Conservation (phyloP, 2,888 invertebrate species). For the Catocala fraxini region DNA sequence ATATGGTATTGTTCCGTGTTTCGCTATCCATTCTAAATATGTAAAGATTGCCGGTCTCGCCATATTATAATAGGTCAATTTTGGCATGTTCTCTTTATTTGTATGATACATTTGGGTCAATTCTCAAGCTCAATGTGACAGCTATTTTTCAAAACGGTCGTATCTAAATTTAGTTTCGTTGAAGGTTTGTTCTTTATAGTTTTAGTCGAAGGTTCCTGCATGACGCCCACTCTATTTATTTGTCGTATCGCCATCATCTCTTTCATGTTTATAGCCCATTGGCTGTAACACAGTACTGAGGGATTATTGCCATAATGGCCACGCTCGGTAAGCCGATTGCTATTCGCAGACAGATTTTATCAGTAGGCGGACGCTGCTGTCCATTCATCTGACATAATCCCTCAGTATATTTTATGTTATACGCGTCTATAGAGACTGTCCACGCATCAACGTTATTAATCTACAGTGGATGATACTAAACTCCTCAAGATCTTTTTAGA, state of each 20-base stretch:
- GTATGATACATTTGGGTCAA: no score
- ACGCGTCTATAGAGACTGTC: background rate
- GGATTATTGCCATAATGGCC: slow-evolving; percentile 6
- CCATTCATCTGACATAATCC: slow-evolving; percentile 11
- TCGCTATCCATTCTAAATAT: slow-evolving; percentile 1
- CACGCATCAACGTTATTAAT: slow-evolving; percentile 6
- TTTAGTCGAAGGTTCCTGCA: background rate
- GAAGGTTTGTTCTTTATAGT: no score
- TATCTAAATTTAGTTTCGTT: no score
- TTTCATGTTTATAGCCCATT: background rate
- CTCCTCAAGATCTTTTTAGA: no score
- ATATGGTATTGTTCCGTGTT: slow-evolving; percentile 9
- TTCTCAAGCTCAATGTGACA: no score
- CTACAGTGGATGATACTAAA: background rate
- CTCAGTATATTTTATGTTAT: slow-evolving; percentile 3
- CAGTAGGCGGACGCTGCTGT: slow-evolving; percentile 3
- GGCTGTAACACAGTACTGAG: background rate
- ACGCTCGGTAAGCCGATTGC: slow-evolving; percentile 1
- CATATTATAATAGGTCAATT: background rate
- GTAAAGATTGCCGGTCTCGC: background rate
- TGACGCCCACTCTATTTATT: background rate
- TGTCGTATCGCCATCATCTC: background rate
- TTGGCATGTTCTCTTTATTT: slow-evolving; percentile 1
- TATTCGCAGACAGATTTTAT: slow-evolving; percentile 6
- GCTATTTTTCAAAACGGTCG: no score